phyloP scores from a whole-genome alignment of 2,797 vertebrate genomes.

The Manis pentadactyla region DNA sequence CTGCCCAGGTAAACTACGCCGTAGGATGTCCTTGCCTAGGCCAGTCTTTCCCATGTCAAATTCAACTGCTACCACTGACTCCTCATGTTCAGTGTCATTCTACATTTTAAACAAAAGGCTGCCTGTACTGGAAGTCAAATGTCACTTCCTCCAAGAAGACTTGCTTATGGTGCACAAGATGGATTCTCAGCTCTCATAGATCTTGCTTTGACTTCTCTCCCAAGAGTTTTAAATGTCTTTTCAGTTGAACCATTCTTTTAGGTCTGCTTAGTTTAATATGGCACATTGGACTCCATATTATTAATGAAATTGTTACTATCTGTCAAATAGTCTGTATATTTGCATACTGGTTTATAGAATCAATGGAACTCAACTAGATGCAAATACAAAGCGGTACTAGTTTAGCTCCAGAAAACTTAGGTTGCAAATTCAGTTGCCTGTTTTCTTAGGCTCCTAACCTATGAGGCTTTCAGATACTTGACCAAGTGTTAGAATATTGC shows the following conservation, averaged over 20 bases:
- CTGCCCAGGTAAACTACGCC: neutral
- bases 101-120: neutral
- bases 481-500: too few relatives aligned
- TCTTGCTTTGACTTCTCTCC: neutral
- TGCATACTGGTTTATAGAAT: too few relatives aligned
- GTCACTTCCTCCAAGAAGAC: neutral
- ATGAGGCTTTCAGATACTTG: neutral
- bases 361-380: neutral
- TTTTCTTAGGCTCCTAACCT: too few relatives aligned
- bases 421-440: neutral
- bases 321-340: rapidly evolving
- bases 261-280: neutral
- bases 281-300: neutral
- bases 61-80: rapidly evolving
- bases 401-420: neutral
- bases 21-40: rapidly evolving
- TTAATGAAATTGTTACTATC: neutral
- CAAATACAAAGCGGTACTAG: neutral
- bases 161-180: rapidly evolving
- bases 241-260: rapidly evolving
- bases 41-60: rapidly evolving
- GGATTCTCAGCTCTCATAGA: neutral
- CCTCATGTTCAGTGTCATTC: rapidly evolving
- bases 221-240: neutral
- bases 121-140: neutral